Evolutionary conservation across 2,113 vertebrate species (phyloP), one percentile per base, ranked within the genome.

Genomic region (Larimichthys crocea): DNA sequence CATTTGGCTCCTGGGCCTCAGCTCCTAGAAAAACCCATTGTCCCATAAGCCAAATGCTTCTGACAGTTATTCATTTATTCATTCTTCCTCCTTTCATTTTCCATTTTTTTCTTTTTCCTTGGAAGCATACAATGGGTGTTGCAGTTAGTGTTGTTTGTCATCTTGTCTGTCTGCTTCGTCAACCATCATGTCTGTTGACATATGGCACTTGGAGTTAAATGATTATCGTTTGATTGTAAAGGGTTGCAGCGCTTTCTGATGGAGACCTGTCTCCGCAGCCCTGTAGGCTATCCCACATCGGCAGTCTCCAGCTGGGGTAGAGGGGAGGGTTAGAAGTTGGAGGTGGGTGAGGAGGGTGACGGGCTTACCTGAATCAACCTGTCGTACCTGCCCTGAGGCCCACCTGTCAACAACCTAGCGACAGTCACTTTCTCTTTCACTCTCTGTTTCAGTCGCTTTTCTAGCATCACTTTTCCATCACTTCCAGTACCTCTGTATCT

Each of bases 271-370:
- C 82, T 90, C 66, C 84, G 83, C 82, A 90, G 76, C 88, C 92
- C 94, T 95, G 90, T 92, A 94, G 95, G 94, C 93, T 65, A 91
- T 94, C 89, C 87, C 74, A 79, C 80, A 84, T 89, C 72, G 70
- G 78, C 80, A 83, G 84, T 83, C 91, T 93, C 91, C 77, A 88
- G 89, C 90, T 90, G 87, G 74, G 84, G 84, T 64, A 19, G 67
- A 76, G 73, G 71, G 79, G 61, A 71, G 61, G 82, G 75, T 63
- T 62, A 65, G 80, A 16, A 80, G 59, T 71, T 24, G 31, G n/a
- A 24, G 49, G 56, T 10, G 50, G 72, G 64, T 16, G 61, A 42
- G 50, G 72, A 52, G 72, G 63, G 61, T 64, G 66, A 85, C 76
- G 79, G 91, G 88, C 76, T 90, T 86, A 92, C 82, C 89, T 92